Base-by-base conservation (phyloP, 2,797 vertebrate genomes). In the Peromyscus aztecus region DNA sequence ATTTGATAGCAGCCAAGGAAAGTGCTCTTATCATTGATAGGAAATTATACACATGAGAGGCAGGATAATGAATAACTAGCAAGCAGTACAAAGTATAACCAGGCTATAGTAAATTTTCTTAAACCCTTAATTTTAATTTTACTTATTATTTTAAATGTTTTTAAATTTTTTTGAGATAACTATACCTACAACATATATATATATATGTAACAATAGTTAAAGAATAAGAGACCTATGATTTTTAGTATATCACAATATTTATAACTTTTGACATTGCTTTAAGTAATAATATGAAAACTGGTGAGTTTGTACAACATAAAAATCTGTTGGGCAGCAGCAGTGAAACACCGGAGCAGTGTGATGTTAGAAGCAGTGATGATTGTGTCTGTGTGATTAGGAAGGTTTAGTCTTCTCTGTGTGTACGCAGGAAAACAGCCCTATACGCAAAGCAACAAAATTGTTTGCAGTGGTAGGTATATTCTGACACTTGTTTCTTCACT, bases 1-100 rank as follows among this genome's bases (percentile, higher is more conserved):
- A 89, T 90, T 83, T 83, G 81, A 67, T 31, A 87, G 14, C n/a
- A 91, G 14, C 23, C 91, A 86, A 43, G 78, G 84, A 46, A 40
- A 73, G 43, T 82, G 78, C 67, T 93, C 67, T 96, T 29, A 75
- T 37, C 23, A 69, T 86, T 46, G 19, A 76, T 61, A 86, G 57
- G 21, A 93, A 95, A 76, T 94, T 82, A 80, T 19, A 17, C 16
- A 89, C 40, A 29, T 37, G 4, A 92, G 52, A 96, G 80, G 92
- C 52, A 95, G 61, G 24, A 94, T 63, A 90, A 65, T 93, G 52
- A 92, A 89, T 78, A 55, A 65, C 27, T 87, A 43, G 59, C 59
- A 86, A 83, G 19, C 6, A 57, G 82, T 31, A 80, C 16, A 95
- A 83, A 93, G 91, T 81, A 78, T 83, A 94, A 82, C 2, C 21